Base-by-base conservation (phyloP, 2,888 invertebrate species). In the Venustoraphidia nigricollis region DNA sequence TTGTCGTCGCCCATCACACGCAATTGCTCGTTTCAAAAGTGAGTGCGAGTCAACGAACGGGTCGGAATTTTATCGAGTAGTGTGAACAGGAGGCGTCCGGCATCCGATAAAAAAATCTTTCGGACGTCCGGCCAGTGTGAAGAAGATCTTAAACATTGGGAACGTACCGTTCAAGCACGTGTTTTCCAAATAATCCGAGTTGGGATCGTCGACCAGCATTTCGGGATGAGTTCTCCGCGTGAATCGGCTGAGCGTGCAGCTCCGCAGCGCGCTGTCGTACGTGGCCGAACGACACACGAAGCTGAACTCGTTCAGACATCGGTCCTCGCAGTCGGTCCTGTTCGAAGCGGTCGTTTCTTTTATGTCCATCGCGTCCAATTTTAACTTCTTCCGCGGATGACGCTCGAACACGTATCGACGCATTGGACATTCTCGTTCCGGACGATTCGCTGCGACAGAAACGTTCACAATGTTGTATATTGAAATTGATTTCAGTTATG, bases 251-350 rank as follows among this genome's bases (percentile, higher is more conserved):
- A 92, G 66, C 9, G 82, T 81, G 60, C 92, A 92, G 42, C 82
- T 85, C 51, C 86, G 74, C 59, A 83, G 71, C 0, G 80, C 77
- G 0, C 83, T 76, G 61, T 91, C 88, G 59, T 80, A 92, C 1
- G 89, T 85, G 1, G 86, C 89, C 0, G 91, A 89, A 43, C 92
- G 80, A 59, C 92, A 92, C 3, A 89, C 84, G 61, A 91, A 89
- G 52, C 83, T 86, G 61, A 87, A 88, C 64, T 92, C 91, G 60
- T 87, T 88, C 51, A 92, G 66, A 61, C 92, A 92, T 61, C 85
- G 85, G 61, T 91, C 90, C 64, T 91, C 90, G 60, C 91, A 92
- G 58, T 91, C 91, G 3, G 86, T 89, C 52, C 90, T 73, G 65
- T 92, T 91, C 3, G 83, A 77, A 1, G 89, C 87, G 57, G 82